Evolutionary conservation across 2,113 vertebrate species (phyloP).

Genomic region (Clarias gariepinus): DNA sequence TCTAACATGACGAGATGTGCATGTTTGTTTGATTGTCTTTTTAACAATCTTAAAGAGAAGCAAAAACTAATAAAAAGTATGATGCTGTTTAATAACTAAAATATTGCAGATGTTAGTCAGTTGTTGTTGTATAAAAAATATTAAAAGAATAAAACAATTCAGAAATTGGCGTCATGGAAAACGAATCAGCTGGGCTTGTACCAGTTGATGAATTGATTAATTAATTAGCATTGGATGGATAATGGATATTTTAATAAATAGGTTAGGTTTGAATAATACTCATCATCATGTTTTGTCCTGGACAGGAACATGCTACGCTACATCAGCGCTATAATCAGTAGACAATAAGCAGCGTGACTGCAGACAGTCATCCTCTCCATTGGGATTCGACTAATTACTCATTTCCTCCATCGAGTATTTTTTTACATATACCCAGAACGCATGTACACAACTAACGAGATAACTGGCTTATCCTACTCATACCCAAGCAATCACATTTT

Average conservation of each 20-base stretch:
- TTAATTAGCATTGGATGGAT: too few species aligned
- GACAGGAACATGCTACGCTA: background rate
- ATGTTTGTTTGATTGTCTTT: too few species aligned
- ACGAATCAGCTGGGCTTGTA: background rate
- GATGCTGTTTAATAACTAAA: background rate
- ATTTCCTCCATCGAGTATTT: background rate
- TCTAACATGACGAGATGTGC: too few species aligned
- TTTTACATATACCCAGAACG: background rate
- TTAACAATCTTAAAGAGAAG: too few species aligned
- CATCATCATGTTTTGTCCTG: background rate
- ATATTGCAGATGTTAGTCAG: background rate
- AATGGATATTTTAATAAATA: background rate
- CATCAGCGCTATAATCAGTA: constrained; percentile 1
- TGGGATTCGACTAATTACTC: constrained; percentile 19
- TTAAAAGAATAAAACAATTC: background rate
- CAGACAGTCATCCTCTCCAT: background rate
- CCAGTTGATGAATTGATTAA: too few species aligned
- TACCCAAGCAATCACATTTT: background rate
- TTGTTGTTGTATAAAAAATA: background rate
- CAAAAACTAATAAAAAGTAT: background rate
- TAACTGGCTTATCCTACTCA: background rate
- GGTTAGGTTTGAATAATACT: background rate
- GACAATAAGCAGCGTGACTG: background rate
- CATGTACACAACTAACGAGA: background rate
- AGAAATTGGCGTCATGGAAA: background rate